Conservation (phyloP, 2,888 invertebrate genomes). For the Theodoxus fluviatilis region DNA sequence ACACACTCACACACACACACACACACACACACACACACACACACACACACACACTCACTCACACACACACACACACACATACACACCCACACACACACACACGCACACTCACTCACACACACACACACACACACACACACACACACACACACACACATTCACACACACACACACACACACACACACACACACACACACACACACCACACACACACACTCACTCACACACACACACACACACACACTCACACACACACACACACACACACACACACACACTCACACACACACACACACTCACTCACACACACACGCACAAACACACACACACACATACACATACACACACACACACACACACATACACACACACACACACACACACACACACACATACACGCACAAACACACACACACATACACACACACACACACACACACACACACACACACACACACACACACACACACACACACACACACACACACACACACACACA, state of each 20-base stretch:
- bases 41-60: slow-evolving; percentile 10
- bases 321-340: slow-evolving; percentile 14
- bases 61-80: neutral
- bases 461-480: neutral
- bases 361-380: neutral
- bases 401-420: neutral
- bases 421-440: neutral
- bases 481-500: neutral
- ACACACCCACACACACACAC: slow-evolving; percentile 4
- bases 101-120: neutral
- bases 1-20: slow-evolving; percentile 1
- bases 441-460: neutral
- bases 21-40: neutral
- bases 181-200: slow-evolving; percentile 14
- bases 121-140: slow-evolving; percentile 16
- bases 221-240: slow-evolving; percentile 2
- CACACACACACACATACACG: neutral
- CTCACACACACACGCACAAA: slow-evolving; percentile 9
- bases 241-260: slow-evolving; percentile 2
- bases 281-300: neutral
- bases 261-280: slow-evolving; percentile 11
- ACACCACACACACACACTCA: slow-evolving; percentile 13
- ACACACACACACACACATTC: slow-evolving; percentile 15
- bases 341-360: slow-evolving; percentile 1
- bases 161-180: slow-evolving; percentile 16